phyloP scores from a whole-genome alignment of 2,113 vertebrate genomes.

The Oncorhynchus keta region DNA sequence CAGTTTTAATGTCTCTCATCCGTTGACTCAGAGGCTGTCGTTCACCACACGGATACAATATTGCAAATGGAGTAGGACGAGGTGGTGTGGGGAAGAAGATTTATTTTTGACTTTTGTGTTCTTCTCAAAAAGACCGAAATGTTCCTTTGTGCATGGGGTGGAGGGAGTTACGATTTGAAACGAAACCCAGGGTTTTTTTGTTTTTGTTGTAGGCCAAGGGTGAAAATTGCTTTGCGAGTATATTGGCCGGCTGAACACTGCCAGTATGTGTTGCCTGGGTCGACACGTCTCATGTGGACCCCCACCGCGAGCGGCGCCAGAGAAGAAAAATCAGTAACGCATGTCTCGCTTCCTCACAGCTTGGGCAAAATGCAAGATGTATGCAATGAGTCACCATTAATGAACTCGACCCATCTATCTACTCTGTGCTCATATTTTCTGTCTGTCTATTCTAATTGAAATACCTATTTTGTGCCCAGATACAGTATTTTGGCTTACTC shows the following conservation, averaged over 20 bases:
- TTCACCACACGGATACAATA: neutral
- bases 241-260: neutral
- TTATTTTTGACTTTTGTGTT: neutral
- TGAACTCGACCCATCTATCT: neutral
- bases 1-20: neutral
- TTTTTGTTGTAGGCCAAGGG: no score
- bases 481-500: no score
- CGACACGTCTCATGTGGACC: constrained; percentile 13
- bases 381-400: neutral
- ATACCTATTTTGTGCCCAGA: no score
- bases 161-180: neutral
- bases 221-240: no score
- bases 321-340: neutral
- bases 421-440: neutral
- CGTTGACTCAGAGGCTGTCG: neutral
- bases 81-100: constrained; percentile 27
- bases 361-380: neutral
- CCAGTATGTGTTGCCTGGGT: constrained; percentile 5
- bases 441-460: no score
- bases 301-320: neutral
- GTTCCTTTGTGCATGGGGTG: neutral
- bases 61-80: constrained; percentile 35
- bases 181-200: no score
- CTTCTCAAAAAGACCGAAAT: neutral
- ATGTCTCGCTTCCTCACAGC: constrained; percentile 5